Conservation (phyloP, 2,113 vertebrate genomes). For the Strigops habroptila region DNA sequence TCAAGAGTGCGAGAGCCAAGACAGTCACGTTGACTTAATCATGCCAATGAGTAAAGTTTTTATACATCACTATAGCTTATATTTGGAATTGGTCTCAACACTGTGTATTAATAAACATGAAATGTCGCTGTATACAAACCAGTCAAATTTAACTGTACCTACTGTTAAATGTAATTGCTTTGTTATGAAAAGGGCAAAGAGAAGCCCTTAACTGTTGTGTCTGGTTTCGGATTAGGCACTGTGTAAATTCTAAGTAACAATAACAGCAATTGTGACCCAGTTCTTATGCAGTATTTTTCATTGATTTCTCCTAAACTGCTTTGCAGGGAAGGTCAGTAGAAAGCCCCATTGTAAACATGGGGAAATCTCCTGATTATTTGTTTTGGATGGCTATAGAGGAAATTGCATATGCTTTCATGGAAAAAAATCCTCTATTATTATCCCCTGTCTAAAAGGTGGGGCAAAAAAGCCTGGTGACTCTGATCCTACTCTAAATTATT, state of each 20-base stretch:
- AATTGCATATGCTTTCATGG: constrained; percentile 38
- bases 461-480: not conserved
- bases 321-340: constrained; percentile 37
- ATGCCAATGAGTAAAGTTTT: not conserved
- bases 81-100: not conserved
- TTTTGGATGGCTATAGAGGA: constrained; percentile 51
- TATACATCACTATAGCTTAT: not conserved
- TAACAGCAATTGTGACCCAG: constrained; percentile 11
- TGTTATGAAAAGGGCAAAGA: not conserved
- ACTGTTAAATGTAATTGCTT: not conserved
- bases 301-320: constrained; percentile 21
- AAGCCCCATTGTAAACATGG: constrained; percentile 26
- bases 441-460: not conserved
- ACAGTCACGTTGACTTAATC: not conserved
- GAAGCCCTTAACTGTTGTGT: not conserved
- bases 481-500: constrained; percentile 2
- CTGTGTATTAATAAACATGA: not conserved
- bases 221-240: not conserved
- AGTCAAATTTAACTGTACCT: not conserved
- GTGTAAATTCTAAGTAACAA: not conserved
- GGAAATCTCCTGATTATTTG: constrained; percentile 61
- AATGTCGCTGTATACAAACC: not conserved
- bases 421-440: constrained; percentile 42
- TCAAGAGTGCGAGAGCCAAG: not conserved
- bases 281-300: constrained; percentile 1